Evolutionary conservation across 2,113 vertebrate genomes (phyloP), one percentile per base, ranked within the genome.

Genomic region (Indicator indicator): DNA sequence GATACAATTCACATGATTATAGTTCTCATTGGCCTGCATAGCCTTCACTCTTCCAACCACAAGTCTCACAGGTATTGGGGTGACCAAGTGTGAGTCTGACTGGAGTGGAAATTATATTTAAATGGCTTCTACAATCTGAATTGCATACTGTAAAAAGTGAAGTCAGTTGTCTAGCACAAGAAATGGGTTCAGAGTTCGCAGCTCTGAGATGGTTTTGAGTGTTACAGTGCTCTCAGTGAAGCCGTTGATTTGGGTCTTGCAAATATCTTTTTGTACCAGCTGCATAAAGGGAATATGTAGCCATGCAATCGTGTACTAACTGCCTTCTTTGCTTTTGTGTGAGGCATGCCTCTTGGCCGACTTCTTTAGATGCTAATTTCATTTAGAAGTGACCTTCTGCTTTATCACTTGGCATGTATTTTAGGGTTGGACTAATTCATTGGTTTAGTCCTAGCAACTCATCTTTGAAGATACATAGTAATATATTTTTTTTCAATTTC

Each of bases 291-390:
- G 15, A 44, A 16, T n/a, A 24, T 88, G 27, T 11, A 7, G 33
- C 20, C 3, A 6, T 1, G 5, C 3, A 3, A 26, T 55, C 0
- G 0, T 26, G 8, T 59, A 52, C 16, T 59, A 20, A 20, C 56
- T 60, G 4, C 12, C 18, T 56, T 13, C 6, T 82, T 82, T 60
- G 21, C 21, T 56, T 54, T 54, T 73, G 15, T 63, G 64, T 42
- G 46, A 72, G 30, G 65, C 44, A 23, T 28, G 15, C 12, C 3
- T 15, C 54, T 48, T 36, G 72, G 3, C 63, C 67, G 79, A 40
- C 64, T 72, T 78, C 21, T 64, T 60, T 38, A 56, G 62, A 9
- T 89, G 60, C 10, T 44, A 11, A 8, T 80, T 82, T 55, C 18
- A 30, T 19, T 44, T 79, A 33, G 32, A 74, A 40, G 28, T 71